These are phyloP conservation scores for Apeltes quadracus DNA, from an alignment of 2,113 vertebrate genomes.

Conservation along the genomic window DNA sequence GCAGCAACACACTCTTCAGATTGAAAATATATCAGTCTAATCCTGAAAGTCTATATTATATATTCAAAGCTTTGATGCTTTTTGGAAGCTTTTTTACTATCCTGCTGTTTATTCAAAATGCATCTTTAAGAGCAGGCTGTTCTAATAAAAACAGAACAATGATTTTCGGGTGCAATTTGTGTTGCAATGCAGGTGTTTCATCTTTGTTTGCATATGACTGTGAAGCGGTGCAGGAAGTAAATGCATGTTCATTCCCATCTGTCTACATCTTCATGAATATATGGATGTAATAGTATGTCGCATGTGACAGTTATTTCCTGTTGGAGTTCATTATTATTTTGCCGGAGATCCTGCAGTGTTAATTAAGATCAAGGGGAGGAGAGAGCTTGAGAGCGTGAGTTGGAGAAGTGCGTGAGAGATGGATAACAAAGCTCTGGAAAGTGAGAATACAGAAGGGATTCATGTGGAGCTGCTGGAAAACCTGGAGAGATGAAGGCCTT, in stretches of 20 bases:
- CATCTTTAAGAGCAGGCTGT: constrained; percentile 7
- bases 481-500: constrained; percentile 18
- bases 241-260: neutral
- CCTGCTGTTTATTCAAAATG: neutral
- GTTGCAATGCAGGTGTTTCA: neutral
- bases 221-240: neutral
- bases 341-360: constrained; percentile 29
- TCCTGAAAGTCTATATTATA: neutral
- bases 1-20: neutral
- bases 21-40: neutral
- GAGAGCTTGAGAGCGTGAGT: neutral
- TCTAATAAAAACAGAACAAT: neutral
- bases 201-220: neutral
- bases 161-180: neutral
- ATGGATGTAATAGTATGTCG: neutral
- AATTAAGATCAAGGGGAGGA: constrained; percentile 50
- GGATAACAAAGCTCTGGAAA: constrained; percentile 15
- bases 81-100: neutral
- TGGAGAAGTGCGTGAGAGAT: constrained; percentile 13
- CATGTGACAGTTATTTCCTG: constrained; percentile 20
- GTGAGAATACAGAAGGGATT: constrained; percentile 3
- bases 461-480: constrained; percentile 15
- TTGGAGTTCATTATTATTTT: constrained; percentile 44
- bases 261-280: constrained; percentile 2
- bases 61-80: neutral